phyloP scores from a whole-genome alignment of 2,113 vertebrate species.

The Ageneiosus marmoratus region DNA sequence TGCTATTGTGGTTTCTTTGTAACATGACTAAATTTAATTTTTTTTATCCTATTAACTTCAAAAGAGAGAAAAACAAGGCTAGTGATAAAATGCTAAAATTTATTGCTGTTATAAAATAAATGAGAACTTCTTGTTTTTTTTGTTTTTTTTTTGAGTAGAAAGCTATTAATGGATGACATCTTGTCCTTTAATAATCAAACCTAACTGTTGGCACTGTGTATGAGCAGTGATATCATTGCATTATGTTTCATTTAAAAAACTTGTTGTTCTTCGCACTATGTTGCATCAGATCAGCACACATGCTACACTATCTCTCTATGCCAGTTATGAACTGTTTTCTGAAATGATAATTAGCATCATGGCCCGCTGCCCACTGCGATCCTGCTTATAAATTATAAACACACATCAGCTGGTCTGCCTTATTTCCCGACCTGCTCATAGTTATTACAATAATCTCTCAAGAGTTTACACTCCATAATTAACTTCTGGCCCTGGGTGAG shows the following conservation, averaged over 20 bases:
- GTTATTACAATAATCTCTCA: slow-evolving; percentile 18
- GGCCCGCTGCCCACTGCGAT: slow-evolving; percentile 13
- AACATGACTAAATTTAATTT: neutral
- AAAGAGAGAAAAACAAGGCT: neutral
- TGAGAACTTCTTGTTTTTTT: too few relatives aligned
- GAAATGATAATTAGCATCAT: slow-evolving; percentile 32
- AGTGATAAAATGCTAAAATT: too few relatives aligned
- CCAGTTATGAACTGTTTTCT: slow-evolving; percentile 13
- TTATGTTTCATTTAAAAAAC: neutral
- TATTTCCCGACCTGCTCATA: slow-evolving; percentile 6
- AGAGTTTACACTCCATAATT: slow-evolving; percentile 18
- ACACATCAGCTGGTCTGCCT: slow-evolving; percentile 22
- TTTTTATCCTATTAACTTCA: neutral
- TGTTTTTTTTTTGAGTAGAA: too few relatives aligned
- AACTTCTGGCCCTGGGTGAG: slow-evolving; percentile 19
- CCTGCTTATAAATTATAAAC: slow-evolving; percentile 34
- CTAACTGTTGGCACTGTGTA: neutral
- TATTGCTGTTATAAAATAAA: too few relatives aligned
- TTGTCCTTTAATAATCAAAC: neutral
- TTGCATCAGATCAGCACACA: neutral
- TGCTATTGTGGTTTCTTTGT: neutral
- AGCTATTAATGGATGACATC: neutral
- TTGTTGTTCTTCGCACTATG: neutral
- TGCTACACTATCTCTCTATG: neutral
- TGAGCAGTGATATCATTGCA: neutral